These are phyloP conservation scores for Eriosoma lanigerum DNA, from an alignment of 1,140 invertebrate species.

Conservation along the genomic window DNA sequence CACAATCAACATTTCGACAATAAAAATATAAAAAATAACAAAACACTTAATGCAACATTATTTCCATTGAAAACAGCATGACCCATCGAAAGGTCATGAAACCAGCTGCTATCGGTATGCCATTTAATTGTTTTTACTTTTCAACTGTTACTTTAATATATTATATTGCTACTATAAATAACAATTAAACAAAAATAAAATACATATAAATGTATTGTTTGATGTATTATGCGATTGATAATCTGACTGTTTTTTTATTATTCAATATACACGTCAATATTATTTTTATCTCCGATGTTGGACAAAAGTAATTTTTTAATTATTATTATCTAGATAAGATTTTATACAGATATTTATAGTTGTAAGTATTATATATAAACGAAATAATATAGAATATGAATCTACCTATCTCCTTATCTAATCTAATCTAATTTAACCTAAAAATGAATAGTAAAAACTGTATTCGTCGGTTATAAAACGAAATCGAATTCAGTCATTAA, in stretches of 20 bases:
- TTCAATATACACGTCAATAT: no score
- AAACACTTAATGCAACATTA: neutral
- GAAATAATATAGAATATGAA: no score
- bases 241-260: no score
- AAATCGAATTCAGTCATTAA: neutral
- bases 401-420: no score
- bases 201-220: neutral
- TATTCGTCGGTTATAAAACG: neutral
- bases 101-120: no score
- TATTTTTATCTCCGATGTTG: no score
- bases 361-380: no score
- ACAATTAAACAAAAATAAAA: neutral
- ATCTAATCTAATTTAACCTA: no score
- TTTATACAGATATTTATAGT: no score
- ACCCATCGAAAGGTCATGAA: neutral
- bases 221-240: neutral
- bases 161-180: neutral
- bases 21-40: neutral
- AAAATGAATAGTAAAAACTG: neutral
- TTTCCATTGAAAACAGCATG: neutral
- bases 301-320: no score
- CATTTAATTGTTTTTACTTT: conserved; percentile 6
- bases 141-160: no score
- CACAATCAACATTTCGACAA: neutral
- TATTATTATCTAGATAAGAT: no score